phyloP scores from a whole-genome alignment of 1,140 invertebrate species.

The Homalodisca vitripennis region DNA sequence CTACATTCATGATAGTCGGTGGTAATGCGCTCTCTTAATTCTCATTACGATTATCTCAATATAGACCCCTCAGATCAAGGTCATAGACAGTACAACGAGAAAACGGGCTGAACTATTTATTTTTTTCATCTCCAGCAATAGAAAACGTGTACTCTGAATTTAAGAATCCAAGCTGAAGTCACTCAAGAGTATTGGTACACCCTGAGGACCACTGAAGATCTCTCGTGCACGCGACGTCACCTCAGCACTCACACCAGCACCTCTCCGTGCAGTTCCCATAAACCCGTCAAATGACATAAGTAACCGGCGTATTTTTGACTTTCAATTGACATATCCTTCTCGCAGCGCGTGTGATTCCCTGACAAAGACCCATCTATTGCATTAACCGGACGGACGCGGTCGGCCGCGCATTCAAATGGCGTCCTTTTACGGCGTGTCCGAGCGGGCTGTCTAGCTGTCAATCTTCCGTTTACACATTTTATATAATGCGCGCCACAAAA shows the following conservation, averaged over 20 bases:
- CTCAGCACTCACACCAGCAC: neutral
- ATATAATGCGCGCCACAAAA: conserved; percentile 30
- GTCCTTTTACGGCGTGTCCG: conserved; percentile 15
- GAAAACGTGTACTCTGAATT: too few relatives aligned
- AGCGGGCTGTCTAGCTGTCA: conserved; percentile 18
- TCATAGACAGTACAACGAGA: too few relatives aligned
- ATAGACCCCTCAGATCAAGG: too few relatives aligned
- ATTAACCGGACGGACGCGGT: neutral
- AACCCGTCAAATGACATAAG: conserved; percentile 23
- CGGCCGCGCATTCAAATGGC: conserved; percentile 27
- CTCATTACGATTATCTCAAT: too few relatives aligned
- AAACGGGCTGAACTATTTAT: too few relatives aligned
- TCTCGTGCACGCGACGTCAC: too few relatives aligned
- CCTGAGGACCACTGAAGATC: too few relatives aligned
- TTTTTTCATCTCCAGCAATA: too few relatives aligned
- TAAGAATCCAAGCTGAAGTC: too few relatives aligned
- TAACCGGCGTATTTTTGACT: conserved; percentile 27
- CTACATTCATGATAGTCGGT: too few relatives aligned
- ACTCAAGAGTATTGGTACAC: too few relatives aligned
- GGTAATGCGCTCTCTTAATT: too few relatives aligned
- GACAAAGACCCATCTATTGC: conserved; percentile 27
- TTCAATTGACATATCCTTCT: conserved; percentile 28
- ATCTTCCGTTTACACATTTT: conserved; percentile 31
- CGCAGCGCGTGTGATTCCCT: conserved; percentile 5
- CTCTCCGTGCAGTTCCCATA: neutral